Base-by-base conservation (phyloP, 1,140 invertebrate genomes). In the Carposina sasakii region DNA sequence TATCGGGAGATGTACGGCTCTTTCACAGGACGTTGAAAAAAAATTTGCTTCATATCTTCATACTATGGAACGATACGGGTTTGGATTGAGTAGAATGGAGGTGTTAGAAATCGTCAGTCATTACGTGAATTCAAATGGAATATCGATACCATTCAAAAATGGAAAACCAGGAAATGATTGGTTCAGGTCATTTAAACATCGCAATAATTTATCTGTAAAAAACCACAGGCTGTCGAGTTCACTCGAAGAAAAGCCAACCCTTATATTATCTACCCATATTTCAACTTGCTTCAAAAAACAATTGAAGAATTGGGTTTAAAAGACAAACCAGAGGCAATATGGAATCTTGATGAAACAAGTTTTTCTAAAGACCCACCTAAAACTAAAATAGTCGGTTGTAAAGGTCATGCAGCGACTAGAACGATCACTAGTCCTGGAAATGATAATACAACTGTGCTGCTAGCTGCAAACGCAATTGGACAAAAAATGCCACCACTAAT, bases 361-460 rank as follows among this genome's bases (percentile, higher is more conserved):
- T 76, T 71, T 52, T 61, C 48, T 15, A 41, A 13, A 4, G 37
- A 41, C 15, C 64, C 64, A 6, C 48, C 45, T 16, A 70, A 70
- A 64, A 63, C 57, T n/a, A 76, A 74, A 57, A 54, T 73, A 28
- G 57, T 76, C 31, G 67, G 64, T 21, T 39, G 42, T 40, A 56
- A 48, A 60, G 58, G 60, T 41, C 31, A 34, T 45, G 39, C 67
- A n/a, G 61, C 60, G 30, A 59, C 66, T 19, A 30, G 69, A 54
- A 67, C 63, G 6, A 76, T 62, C 6, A 34, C 50, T 45, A 57
- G 57, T 8, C 57, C 63, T 16, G 75, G 63, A 16, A 67, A 60
- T 54, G 57, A 74, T 47, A 81, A 77, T 49, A 68, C 55, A 19
- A 75, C 76, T n/a, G 65, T 81, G 33, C 48, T 77, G 24, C 48